Percentiles rank a stretch among this genome's conserved stretches.
These are phyloP conservation scores for Merops nubicus DNA, from an alignment of 2,113 vertebrate species.

Conservation along the genomic window DNA sequence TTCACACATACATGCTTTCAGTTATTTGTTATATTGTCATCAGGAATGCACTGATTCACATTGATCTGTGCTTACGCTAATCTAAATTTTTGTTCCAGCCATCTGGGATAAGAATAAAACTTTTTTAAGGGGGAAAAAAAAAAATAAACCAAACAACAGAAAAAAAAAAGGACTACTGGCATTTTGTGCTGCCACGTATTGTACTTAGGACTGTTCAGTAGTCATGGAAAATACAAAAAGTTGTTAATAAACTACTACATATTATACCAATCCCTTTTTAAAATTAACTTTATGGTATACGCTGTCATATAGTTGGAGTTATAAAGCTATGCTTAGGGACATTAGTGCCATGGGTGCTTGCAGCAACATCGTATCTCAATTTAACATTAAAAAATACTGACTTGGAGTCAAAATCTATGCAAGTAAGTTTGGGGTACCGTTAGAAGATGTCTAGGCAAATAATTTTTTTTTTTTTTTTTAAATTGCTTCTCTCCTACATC, in stretches of 20 bases:
- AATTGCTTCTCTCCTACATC: background rate
- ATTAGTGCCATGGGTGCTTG: background rate
- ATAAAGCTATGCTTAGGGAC: background rate
- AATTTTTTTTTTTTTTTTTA: background rate
- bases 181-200: background rate
- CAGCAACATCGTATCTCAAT: background rate
- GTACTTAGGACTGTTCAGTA: background rate
- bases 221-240: background rate
- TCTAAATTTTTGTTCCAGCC: background rate
- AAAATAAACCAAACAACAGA: background rate
- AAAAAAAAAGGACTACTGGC: background rate
- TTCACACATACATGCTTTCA: background rate
- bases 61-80: background rate
- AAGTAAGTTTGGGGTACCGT: background rate
- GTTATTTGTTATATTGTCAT: conserved; percentile 19
- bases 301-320: background rate
- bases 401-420: background rate
- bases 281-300: background rate
- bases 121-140: background rate
- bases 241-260: background rate
- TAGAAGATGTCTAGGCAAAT: background rate
- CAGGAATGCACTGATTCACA: background rate
- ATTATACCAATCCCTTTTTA: background rate
- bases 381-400: background rate
- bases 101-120: background rate